These are phyloP conservation scores for Fulmarus glacialis DNA, from an alignment of 2,113 vertebrate species.

Conservation along the genomic window DNA sequence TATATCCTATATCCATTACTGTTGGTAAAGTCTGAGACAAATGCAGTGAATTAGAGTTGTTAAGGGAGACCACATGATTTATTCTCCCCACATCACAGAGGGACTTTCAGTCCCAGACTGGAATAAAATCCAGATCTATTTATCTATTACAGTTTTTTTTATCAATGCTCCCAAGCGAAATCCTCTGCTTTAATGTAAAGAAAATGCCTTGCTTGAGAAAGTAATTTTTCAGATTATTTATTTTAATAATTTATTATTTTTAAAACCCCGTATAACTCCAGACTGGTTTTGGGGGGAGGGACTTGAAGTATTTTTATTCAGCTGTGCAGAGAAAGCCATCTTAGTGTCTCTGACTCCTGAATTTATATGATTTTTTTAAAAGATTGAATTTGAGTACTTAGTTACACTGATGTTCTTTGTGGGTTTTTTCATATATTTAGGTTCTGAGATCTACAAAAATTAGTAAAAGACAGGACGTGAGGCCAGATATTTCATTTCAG, in stretches of 20 bases:
- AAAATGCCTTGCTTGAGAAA: background rate
- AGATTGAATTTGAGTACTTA: background rate
- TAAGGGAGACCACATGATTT: background rate
- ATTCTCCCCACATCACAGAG: background rate
- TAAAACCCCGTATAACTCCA: background rate
- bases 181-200: background rate
- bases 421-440: accelerated
- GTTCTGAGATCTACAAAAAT: background rate
- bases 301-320: background rate
- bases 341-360: background rate
- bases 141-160: background rate
- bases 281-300: background rate
- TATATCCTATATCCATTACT: background rate
- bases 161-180: background rate
- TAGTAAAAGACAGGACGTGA: background rate
- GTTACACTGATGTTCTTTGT: background rate
- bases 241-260: background rate
- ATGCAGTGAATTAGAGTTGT: background rate
- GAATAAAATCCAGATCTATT: background rate
- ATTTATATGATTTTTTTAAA: background rate
- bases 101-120: background rate
- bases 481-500: background rate
- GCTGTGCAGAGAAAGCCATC: background rate
- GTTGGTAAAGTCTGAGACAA: background rate
- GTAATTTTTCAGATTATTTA: background rate